Base-by-base conservation (phyloP, 2,888 invertebrate species). In the Trichopria drosophilae region DNA sequence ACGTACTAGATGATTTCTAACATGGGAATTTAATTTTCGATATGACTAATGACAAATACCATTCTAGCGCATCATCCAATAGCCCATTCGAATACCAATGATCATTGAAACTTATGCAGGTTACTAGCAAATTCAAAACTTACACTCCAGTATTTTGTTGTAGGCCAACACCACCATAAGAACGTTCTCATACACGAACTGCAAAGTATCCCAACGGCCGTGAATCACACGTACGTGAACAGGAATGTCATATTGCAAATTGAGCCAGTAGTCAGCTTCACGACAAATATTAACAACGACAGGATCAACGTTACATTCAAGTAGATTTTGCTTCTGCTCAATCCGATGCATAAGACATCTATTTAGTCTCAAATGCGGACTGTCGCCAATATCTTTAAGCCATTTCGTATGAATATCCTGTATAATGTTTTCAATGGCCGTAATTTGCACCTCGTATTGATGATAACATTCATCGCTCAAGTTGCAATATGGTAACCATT, bases 271-370 rank as follows among this genome's bases (percentile, higher is more conserved):
- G 49, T 79, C 77, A 0, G 86, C 84, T 74, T 93, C 90, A 54
- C 81, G 80, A 67, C 86, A 87, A 32, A 90, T 77, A 49, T 84
- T 83, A 65, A 90, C 68, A 43, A 89, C 77, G 29, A 79, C 78
- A 49, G 85, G 85, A 67, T 92, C 89, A 60, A 92, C 87, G 71
- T 93, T 92, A 69, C 86, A 86, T 69, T 89, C 87, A 53, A 93
- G 71, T 36, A 88, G 76, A 0, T 87, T 87, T 6, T 73, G 72
- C 10, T 57, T 72, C 4, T 77, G 77, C 6, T 75, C 69, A 67
- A 87, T 88, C 54, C 84, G 83, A 52, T 83, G 77, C 82, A 94
- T 84, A 45, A 94, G 76, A 0, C 87, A 85, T 32, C 84, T 81
- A 63, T 90, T 86, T 18, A 90, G 73, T 32, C 82, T 80, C 1